Evolutionary conservation across 2,113 vertebrate genomes (phyloP).

Genomic region (Trogon melanurus): DNA sequence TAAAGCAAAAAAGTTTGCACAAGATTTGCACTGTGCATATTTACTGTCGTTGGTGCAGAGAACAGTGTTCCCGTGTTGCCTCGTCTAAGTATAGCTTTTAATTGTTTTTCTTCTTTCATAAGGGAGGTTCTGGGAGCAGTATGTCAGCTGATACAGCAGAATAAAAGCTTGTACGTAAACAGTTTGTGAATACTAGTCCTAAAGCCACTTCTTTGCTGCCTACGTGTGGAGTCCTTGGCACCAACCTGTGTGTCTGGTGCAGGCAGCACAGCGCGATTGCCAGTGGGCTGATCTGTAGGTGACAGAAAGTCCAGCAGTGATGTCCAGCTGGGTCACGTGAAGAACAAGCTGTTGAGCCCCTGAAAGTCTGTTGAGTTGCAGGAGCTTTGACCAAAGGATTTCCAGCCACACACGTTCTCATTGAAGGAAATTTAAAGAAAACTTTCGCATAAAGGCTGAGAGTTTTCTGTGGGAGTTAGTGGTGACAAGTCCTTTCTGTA

Average conservation of each 20-base stretch:
- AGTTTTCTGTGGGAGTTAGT: not conserved
- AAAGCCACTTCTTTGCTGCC: not conserved
- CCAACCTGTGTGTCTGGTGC: rapidly evolving
- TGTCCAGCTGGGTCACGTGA: not conserved
- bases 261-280: too few species aligned
- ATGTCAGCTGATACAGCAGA: not conserved
- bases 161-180: rapidly evolving
- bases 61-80: not conserved
- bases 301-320: not conserved
- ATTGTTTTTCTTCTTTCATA: not conserved
- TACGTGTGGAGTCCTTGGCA: not conserved
- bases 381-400: not conserved
- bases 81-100: not conserved
- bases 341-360: not conserved
- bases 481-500: not conserved
- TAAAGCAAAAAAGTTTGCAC: not conserved
- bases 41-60: not conserved
- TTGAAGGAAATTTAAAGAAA: not conserved
- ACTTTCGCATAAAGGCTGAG: not conserved
- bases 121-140: not conserved
- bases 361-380: not conserved
- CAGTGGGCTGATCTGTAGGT: not conserved
- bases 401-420: not conserved
- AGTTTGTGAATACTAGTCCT: not conserved
- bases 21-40: not conserved